Evolutionary conservation across 2,888 invertebrate genomes (phyloP).

Genomic region (Dinocampus coccinellae): DNA sequence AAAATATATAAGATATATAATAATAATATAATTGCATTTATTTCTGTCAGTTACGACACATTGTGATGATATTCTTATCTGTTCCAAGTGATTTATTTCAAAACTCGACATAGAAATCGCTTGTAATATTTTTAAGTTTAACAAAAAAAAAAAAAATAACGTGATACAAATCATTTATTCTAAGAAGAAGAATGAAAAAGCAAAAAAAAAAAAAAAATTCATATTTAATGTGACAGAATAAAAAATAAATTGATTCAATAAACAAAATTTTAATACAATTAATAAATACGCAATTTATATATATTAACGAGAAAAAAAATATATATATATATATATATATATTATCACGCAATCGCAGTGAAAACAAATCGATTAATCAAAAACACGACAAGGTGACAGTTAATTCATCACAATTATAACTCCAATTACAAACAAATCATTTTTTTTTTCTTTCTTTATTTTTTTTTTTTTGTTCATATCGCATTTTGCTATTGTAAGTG

Average conservation of each 20-base stretch:
- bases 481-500: too few relatives aligned
- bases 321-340: too few relatives aligned
- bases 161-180: too few relatives aligned
- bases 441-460: background rate
- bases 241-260: background rate
- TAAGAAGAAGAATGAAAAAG: too few relatives aligned
- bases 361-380: background rate
- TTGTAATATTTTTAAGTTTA: background rate
- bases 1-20: background rate
- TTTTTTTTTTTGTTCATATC: background rate
- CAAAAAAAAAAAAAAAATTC: background rate
- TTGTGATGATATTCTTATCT: constrained; percentile 7
- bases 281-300: too few relatives aligned
- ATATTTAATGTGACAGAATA: too few relatives aligned
- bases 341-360: background rate
- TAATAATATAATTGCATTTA: constrained; percentile 1
- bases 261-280: too few relatives aligned
- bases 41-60: constrained; percentile 27
- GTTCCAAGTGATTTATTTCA: background rate
- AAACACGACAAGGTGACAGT: background rate
- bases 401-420: background rate
- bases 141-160: too few relatives aligned
- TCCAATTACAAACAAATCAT: background rate
- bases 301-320: background rate
- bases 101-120: background rate